These are phyloP conservation scores for Gambusia yucatana DNA, from an alignment of 2,797 vertebrate species.

Conservation along the genomic window DNA sequence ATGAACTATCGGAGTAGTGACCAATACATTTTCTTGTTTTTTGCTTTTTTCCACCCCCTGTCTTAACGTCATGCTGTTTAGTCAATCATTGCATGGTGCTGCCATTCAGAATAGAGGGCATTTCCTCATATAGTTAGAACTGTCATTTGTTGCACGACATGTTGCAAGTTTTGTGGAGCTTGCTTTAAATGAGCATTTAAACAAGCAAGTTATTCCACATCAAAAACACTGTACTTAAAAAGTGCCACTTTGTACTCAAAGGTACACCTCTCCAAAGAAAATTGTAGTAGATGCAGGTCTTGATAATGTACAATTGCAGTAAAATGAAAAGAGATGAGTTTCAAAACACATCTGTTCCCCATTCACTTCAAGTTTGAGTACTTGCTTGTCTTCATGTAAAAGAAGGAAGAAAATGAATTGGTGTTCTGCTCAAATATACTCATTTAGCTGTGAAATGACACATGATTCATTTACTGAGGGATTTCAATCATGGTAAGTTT, in stretches of 20 bases:
- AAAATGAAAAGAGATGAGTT: constrained; percentile 27
- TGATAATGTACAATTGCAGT: constrained; percentile 21
- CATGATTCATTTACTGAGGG: neutral
- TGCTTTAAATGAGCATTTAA: neutral
- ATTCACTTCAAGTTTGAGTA: neutral
- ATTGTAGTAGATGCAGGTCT: constrained; percentile 34
- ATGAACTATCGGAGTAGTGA: neutral
- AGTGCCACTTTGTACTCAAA: constrained; percentile 4
- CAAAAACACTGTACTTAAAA: constrained; percentile 4
- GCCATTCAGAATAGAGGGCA: neutral
- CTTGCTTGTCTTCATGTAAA: constrained; percentile 3
- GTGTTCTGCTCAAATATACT: neutral
- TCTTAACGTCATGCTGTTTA: neutral
- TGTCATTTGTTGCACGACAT: neutral
- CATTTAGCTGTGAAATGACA: constrained; percentile 7
- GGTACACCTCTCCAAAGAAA: constrained; percentile 1
- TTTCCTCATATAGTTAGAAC: neutral
- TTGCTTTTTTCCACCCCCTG: accelerated
- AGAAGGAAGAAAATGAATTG: neutral
- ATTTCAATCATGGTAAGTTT: neutral
- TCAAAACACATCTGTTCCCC: constrained; percentile 25
- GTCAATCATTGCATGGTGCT: neutral
- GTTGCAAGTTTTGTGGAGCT: neutral
- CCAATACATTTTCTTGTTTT: neutral
- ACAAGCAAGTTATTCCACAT: neutral